Conservation (phyloP, 2,888 invertebrate genomes). For the Sepioteuthis lessoniana region DNA sequence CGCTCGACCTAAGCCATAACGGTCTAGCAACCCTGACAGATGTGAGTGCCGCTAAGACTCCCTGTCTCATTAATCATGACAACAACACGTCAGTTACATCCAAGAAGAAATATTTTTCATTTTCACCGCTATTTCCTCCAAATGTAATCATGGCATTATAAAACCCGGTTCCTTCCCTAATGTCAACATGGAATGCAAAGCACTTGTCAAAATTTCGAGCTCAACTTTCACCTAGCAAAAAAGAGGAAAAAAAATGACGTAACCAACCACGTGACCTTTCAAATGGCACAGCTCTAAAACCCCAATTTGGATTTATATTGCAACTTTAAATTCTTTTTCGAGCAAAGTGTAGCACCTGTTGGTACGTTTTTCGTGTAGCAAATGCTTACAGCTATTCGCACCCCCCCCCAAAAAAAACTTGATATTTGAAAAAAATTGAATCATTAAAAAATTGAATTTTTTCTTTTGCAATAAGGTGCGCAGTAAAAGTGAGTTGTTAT, state of each 20-base stretch:
- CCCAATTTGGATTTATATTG: neutral
- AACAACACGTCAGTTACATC: neutral
- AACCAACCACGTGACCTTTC: neutral
- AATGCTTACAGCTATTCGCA: no score
- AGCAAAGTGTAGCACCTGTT: neutral
- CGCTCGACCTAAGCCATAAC: no score
- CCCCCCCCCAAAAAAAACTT: no score
- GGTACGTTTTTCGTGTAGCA: neutral
- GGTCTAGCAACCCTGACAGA: neutral
- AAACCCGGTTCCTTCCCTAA: neutral
- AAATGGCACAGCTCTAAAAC: neutral
- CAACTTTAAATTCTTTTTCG: neutral
- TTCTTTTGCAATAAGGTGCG: no score
- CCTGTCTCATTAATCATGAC: neutral
- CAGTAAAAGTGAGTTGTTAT: no score
- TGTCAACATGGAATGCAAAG: neutral
- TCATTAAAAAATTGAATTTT: no score
- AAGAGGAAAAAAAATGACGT: neutral
- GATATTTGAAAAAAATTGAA: no score
- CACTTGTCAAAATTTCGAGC: neutral
- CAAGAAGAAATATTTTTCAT: neutral
- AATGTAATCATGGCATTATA: neutral
- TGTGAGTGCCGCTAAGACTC: neutral
- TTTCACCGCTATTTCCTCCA: neutral
- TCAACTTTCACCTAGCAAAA: neutral